Evolutionary conservation across 2,888 invertebrate species (phyloP), one percentile per base, ranked within the genome.

Genomic region (Parelbella ahira): DNA sequence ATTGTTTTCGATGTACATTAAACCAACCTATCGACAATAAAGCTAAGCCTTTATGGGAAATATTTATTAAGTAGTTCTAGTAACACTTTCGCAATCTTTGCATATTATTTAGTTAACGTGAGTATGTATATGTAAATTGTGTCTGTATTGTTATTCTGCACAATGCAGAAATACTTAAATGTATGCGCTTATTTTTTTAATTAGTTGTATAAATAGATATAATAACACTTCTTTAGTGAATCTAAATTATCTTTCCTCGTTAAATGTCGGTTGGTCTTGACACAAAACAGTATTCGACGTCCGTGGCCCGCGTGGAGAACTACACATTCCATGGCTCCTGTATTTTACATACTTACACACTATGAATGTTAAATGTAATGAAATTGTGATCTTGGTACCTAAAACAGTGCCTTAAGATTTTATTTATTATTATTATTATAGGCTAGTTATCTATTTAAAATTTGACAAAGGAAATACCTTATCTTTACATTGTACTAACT

Each of bases 141-240:
- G 83, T 84, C 84, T 76, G 81, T 84, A 86, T 82, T 86, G 87
- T 87, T 87, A 87, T 87, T 87, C 87, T 87, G 87, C 86, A 87
- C 75, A 87, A 86, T 86, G 87, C 86, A 72, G 87, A 87, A 87
- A 84, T 87, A 86, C 75, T 83, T 84, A 78, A 78, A 72, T 82
- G 80, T 86, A 84, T 87, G 87, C 87, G 87, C 87, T 87, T 87
- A 86, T 83, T 69, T 78, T 77, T 69, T 73, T 77, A 75, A 68
- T 68, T 77, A 66, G 74, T 73, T 84, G 75, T 83, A 76, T 68
- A 75, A 69, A 62, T 68, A 70, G 33, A 27, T 27, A 21, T 68
- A 63, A 63, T 67, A 59, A 60, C 63, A 66, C 57, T 67, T 64
- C 64, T 57, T 70, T 72, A 79, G 78, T 61, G 58, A 72, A 73